Percentiles rank a stretch among this genome's conserved stretches.
Conservation (phyloP, 2,113 vertebrate species). For the Talpa occidentalis region DNA sequence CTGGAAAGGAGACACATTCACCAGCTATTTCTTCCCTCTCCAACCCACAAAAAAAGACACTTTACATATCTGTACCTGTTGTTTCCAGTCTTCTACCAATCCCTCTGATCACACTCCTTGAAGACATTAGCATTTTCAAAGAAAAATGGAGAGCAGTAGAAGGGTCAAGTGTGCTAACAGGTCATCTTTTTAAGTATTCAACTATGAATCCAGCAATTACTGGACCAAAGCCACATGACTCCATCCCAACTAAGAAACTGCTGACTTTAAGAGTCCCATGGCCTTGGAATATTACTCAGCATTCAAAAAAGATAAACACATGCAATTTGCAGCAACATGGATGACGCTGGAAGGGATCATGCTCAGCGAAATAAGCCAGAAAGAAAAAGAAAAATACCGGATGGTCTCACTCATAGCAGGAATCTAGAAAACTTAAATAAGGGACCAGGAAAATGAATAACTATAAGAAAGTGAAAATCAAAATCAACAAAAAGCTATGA, state of each 20-base stretch:
- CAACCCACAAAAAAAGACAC: not conserved
- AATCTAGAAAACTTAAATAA: too few relatives aligned
- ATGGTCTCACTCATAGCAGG: too few relatives aligned
- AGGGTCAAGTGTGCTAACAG: not conserved
- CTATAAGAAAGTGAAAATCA: too few relatives aligned
- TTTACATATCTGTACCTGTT: not conserved
- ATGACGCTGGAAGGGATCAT: too few relatives aligned
- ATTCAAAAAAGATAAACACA: too few relatives aligned
- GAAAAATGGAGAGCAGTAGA: not conserved
- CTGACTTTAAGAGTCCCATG: not conserved
- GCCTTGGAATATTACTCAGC: too few relatives aligned
- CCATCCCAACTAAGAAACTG: not conserved
- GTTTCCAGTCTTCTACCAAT: not conserved
- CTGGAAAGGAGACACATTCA: not conserved
- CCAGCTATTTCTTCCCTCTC: not conserved
- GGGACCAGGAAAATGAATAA: too few relatives aligned
- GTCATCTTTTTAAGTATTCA: not conserved
- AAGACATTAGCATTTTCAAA: slow-evolving; percentile 16
- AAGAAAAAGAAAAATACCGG: too few relatives aligned
- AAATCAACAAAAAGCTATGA: too few relatives aligned
- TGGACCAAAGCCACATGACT: not conserved
- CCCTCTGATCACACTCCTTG: not conserved
- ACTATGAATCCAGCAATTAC: not conserved
- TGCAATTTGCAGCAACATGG: too few relatives aligned
- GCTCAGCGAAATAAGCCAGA: too few relatives aligned